Evolutionary conservation across 1,140 invertebrate genomes (phyloP), one percentile per base, ranked within the genome.

Genomic region (Sycophila sp.): DNA sequence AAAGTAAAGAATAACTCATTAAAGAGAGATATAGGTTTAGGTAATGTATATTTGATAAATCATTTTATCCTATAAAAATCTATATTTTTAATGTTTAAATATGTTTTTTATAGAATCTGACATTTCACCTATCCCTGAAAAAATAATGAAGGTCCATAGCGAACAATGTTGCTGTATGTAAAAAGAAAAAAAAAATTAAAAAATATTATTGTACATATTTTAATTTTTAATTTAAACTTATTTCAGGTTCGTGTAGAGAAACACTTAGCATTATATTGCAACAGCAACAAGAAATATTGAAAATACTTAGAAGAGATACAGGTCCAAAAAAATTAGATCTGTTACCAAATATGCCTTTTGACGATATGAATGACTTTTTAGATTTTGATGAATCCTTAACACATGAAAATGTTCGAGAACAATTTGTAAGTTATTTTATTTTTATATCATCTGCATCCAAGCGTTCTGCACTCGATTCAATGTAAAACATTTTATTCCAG

Each of bases 381-480:
- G 58, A 69, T 53, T 69, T 69, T 34, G 67, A 69, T 40, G 67
- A 69, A 42, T 69, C 58, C 7, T 26, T 69, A 19, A 49, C 19
- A 4, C 13, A 69, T 62, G 67, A 69, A 53, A 69, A 69, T 40
- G 67, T 69, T 2, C 45, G 30, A n/a, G 26, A 62, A 22, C 67
- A 69, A 47, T 69, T 69, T 53, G 58, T 69, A 69, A 69, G 45
- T 53, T 24, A 19, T 42, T 32, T 59, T n/a, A 45, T 45, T 34
- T 17, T 24, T 5, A 17, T 56, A 38, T 66, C 30, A 15, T n/a
- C 22, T 22, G n/a, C n/a, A n/a, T 19, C 19, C 51, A n/a, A 47
- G 4, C 26, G 13, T 2, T 47, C 2, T 24, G 0, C 13, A 40
- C 15, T 22, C 15, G n/a, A 11, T 4, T 47, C 15, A 17, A 4